A percentile compares a stretch with the other conserved stretches of the same genome.
Evolutionary conservation across 2,888 invertebrate genomes (phyloP).

Genomic region (Lamproptera curius): DNA sequence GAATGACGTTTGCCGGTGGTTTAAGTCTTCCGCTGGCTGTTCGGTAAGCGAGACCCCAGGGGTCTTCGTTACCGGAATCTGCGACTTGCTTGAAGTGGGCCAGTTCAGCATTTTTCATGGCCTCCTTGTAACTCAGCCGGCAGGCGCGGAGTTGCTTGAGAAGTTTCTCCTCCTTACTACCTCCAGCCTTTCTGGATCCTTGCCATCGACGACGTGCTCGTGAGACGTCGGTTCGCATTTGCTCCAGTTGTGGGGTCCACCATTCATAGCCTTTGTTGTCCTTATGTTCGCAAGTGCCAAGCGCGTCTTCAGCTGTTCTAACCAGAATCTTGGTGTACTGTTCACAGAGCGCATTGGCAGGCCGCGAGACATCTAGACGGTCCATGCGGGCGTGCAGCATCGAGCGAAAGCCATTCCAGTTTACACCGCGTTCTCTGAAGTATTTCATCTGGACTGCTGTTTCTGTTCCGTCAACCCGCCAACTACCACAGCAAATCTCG

Average conservation of each 20-base stretch:
- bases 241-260: not conserved
- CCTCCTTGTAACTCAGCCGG: not conserved
- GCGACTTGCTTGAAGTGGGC: not conserved
- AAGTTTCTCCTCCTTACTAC: not conserved
- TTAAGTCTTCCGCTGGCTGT: not conserved
- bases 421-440: not conserved
- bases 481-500: not conserved
- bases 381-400: not conserved
- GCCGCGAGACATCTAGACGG: not conserved
- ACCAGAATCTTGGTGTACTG: not conserved
- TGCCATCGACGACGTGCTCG: not conserved
- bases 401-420: constrained; percentile 2
- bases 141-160: not conserved
- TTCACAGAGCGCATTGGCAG: not conserved
- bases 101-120: not conserved
- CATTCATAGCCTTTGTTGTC: not conserved
- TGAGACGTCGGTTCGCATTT: not conserved
- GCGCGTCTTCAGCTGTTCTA: not conserved
- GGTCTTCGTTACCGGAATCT: not conserved
- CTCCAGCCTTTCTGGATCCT: not conserved
- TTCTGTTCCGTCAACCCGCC: not conserved
- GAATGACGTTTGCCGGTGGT: not conserved
- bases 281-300: not conserved
- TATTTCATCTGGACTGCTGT: not conserved
- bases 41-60: not conserved